A percentile compares a stretch with the other conserved stretches of the same genome.
Conservation (phyloP, 2,888 invertebrate genomes). For the Apodemia zela region DNA sequence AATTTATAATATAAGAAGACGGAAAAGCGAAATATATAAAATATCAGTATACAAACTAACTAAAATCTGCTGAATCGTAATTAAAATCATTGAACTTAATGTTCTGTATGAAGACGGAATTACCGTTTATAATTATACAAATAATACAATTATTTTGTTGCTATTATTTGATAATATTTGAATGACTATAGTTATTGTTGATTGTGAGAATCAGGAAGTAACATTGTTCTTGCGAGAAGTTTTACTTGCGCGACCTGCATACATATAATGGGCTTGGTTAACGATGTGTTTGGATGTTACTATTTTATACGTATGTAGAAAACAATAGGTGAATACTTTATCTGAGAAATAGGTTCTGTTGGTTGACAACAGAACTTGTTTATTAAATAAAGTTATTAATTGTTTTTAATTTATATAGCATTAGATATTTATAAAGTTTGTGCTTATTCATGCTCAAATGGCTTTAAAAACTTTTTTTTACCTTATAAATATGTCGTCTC, state of each 20-base stretch:
- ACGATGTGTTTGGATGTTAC: neutral
- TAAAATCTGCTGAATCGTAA: neutral
- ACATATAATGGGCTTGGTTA: neutral
- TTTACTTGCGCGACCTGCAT: neutral
- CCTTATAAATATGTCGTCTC: no score
- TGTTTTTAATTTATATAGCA: no score
- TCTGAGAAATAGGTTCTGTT: no score
- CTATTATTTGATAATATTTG: constrained; percentile 2
- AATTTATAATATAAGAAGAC: neutral
- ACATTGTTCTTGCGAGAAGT: constrained; percentile 4
- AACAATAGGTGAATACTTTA: no score
- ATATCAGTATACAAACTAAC: neutral
- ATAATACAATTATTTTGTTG: neutral
- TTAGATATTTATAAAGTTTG: no score
- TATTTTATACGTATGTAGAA: no score
- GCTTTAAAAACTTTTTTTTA: no score
- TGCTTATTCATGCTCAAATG: no score
- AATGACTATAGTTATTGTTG: neutral
- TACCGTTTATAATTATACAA: neutral
- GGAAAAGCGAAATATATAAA: neutral
- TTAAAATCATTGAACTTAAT: constrained; percentile 5
- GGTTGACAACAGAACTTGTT: no score
- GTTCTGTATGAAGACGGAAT: constrained; percentile 2
- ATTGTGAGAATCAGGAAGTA: constrained; percentile 4
- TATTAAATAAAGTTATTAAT: no score